Evolutionary conservation across 2,888 invertebrate species (phyloP).

Genomic region (Latrodectus hesperus): DNA sequence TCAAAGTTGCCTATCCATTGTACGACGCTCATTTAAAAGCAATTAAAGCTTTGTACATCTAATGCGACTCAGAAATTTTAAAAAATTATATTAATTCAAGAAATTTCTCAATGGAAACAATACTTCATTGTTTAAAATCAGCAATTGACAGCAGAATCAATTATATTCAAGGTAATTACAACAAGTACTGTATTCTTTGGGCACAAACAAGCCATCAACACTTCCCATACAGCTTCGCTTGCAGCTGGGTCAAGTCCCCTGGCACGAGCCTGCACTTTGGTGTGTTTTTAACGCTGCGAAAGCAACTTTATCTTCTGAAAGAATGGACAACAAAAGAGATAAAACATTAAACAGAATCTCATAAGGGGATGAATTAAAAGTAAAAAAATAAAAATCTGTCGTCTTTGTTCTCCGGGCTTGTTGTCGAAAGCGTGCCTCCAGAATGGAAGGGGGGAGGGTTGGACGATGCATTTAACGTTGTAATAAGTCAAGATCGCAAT

Average conservation of each 20-base stretch:
- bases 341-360: conserved; percentile 25
- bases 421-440: conserved; percentile 8
- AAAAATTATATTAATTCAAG: not conserved
- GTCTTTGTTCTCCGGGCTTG: conserved; percentile 37
- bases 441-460: conserved; percentile 5
- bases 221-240: not conserved
- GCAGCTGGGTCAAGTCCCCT: conserved; percentile 11
- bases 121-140: not conserved
- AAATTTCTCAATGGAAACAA: not conserved
- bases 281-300: conserved; percentile 6
- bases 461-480: conserved; percentile 38
- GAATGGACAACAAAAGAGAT: conserved; percentile 31
- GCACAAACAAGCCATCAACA: not conserved
- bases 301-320: conserved; percentile 22
- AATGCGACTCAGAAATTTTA: not conserved
- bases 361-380: conserved; percentile 47
- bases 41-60: too few species aligned
- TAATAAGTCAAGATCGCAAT: conserved; percentile 60
- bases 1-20: too few species aligned
- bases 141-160: not conserved
- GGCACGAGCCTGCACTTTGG: conserved; percentile 22
- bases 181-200: not conserved
- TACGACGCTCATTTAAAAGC: too few species aligned
- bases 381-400: conserved; percentile 7
- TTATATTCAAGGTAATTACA: not conserved